Percentiles rank a stretch among this genome's conserved stretches.
Evolutionary conservation across 1,140 invertebrate genomes (phyloP).

Genomic region (Brachionus plicatilis): DNA sequence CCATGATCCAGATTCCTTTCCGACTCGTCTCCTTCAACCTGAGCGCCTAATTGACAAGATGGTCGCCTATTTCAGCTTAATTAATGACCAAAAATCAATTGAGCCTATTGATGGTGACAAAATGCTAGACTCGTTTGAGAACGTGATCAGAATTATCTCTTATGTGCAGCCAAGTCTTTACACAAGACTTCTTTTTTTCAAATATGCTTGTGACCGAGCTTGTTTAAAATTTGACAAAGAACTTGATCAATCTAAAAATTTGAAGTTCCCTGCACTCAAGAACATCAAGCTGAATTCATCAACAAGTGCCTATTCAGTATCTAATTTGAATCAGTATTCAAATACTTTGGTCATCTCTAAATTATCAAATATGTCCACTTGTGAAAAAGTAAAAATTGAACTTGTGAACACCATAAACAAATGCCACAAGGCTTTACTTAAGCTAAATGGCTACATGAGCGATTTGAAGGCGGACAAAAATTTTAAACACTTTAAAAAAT

Average conservation of each 20-base stretch:
- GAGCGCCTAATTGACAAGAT: constrained; percentile 38
- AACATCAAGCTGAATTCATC: background rate
- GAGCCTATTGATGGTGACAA: constrained; percentile 19
- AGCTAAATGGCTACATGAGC: constrained; percentile 10
- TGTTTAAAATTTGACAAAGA: constrained; percentile 25
- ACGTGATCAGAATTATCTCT: constrained; percentile 32
- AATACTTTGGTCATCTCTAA: background rate
- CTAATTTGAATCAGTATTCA: background rate
- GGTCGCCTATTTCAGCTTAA: constrained; percentile 13
- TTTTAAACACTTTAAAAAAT: constrained; percentile 16
- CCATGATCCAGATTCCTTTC: constrained; percentile 34
- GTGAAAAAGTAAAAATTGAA: constrained; percentile 15
- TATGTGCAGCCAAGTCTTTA: constrained; percentile 22
- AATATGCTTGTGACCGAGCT: background rate
- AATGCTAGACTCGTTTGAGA: constrained; percentile 23
- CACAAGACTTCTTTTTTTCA: background rate
- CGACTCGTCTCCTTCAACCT: background rate
- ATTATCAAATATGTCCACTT: constrained; percentile 4
- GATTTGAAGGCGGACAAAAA: constrained; percentile 8
- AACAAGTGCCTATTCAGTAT: background rate
- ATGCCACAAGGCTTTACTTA: constrained; percentile 22
- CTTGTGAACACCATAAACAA: background rate
- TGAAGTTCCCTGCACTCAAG: background rate
- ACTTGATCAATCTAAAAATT: background rate
- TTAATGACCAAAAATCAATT: background rate